Conservation (phyloP, 1,140 invertebrate genomes). For the Apis dorsata region DNA sequence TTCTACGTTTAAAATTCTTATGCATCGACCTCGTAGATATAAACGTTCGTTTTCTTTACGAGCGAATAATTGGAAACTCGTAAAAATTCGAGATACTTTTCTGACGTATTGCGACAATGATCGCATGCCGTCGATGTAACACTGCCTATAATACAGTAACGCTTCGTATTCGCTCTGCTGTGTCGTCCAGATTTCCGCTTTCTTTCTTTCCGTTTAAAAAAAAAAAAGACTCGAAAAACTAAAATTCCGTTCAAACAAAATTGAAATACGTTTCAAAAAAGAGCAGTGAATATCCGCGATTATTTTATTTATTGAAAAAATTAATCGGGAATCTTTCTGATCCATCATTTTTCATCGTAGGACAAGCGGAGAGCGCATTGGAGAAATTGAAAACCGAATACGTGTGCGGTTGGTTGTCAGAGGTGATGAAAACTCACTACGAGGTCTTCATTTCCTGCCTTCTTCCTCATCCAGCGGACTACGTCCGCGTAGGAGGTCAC, state of each 20-base stretch:
- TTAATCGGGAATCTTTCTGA: not conserved
- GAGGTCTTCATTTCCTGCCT: conserved; percentile 92
- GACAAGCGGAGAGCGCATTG: conserved; percentile 90
- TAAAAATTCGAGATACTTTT: not conserved
- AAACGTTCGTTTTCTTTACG: no score
- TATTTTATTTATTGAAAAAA: no score
- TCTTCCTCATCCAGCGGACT: conserved; percentile 92
- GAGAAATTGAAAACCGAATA: conserved; percentile 96
- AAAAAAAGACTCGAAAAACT: not conserved
- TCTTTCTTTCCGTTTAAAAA: not conserved
- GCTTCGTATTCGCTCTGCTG: not conserved
- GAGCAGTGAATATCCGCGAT: not conserved
- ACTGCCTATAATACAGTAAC: conserved; percentile 8
- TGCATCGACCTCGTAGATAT: conserved; percentile 9
- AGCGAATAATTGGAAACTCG: no score
- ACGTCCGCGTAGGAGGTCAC: conserved; percentile 94
- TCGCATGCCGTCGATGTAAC: conserved; percentile 20
- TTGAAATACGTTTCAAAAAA: no score
- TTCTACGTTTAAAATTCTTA: not conserved
- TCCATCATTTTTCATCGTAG: conserved; percentile 74
- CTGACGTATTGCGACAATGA: not conserved
- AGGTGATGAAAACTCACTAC: conserved; percentile 92
- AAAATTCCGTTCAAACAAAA: no score
- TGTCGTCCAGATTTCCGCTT: conserved; percentile 13
- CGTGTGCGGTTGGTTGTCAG: conserved; percentile 94